These are phyloP conservation scores for Brachypodius melanocephalos DNA, from an alignment of 2,113 vertebrate species.

Conservation along the genomic window DNA sequence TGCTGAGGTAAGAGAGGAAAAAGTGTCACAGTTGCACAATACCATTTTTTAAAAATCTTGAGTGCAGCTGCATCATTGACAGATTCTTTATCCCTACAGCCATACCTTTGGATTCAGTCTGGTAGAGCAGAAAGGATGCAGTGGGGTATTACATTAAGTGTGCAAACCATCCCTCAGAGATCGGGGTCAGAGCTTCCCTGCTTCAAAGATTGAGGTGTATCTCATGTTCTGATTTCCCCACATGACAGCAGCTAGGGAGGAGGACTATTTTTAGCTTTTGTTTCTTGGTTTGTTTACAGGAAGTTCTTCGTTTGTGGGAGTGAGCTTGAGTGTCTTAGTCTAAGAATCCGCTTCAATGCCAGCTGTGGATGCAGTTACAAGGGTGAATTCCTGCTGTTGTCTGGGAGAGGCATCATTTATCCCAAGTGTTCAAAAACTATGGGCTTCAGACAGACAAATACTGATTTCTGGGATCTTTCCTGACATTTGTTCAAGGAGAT, in stretches of 20 bases:
- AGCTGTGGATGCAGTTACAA: background rate
- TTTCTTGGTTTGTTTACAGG: background rate
- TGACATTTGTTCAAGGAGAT: background rate
- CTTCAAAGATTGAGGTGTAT: background rate
- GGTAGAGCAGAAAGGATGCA: background rate
- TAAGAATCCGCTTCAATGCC: background rate
- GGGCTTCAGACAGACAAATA: background rate
- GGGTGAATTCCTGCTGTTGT: background rate
- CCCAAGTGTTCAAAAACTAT: background rate
- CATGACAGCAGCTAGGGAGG: background rate
- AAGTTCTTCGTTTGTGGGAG: background rate
- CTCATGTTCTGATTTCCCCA: background rate
- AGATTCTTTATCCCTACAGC: background rate
- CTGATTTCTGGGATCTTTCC: background rate
- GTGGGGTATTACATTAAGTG: background rate
- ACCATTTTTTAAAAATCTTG: background rate
- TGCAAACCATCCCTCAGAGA: background rate
- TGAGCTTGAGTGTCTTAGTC: background rate
- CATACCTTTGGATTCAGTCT: background rate
- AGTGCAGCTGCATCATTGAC: background rate
- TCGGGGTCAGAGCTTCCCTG: fast-evolving
- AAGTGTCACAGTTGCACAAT: background rate
- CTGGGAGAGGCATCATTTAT: background rate
- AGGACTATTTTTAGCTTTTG: background rate
- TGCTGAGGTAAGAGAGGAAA: background rate